These are phyloP conservation scores for Leptoteleia sp. DNA, from an alignment of 1,140 invertebrate genomes.

Conservation along the genomic window DNA sequence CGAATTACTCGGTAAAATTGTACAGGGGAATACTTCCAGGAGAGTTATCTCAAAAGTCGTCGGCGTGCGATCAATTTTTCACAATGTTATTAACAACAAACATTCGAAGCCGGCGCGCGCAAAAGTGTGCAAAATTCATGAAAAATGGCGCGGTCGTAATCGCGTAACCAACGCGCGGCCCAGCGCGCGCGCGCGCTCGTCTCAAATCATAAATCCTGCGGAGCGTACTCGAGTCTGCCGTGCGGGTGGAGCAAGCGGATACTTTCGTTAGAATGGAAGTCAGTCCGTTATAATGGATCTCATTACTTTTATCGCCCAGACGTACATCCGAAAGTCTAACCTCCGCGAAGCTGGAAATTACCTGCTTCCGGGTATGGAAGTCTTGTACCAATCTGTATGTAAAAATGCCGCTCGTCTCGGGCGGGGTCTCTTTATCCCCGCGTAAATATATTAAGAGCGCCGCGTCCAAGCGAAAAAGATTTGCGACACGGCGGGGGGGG, in stretches of 20 bases:
- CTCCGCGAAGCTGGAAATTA: conserved; percentile 74
- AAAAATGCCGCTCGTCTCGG: conserved; percentile 69
- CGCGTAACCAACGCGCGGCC: conserved; percentile 6
- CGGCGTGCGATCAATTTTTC: too few species aligned
- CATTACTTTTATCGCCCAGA: conserved; percentile 80
- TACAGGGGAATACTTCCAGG: too few species aligned
- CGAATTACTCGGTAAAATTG: too few species aligned
- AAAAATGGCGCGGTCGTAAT: conserved; percentile 28
- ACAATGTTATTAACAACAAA: too few species aligned
- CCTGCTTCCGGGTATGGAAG: conserved; percentile 67
- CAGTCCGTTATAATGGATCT: conserved; percentile 80
- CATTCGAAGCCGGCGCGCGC: too few species aligned
- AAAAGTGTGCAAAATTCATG: conserved; percentile 1
- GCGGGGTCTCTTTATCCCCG: conserved; percentile 20
- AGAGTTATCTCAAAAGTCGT: too few species aligned
- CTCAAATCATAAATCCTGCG: conserved; percentile 54
- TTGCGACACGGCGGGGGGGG: conserved; percentile 26
- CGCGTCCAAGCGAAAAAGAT: conserved; percentile 27
- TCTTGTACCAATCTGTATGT: conserved; percentile 76
- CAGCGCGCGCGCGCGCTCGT: too few species aligned
- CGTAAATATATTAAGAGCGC: conserved; percentile 57
- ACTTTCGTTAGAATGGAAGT: conserved; percentile 70
- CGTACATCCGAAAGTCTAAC: conserved; percentile 77
- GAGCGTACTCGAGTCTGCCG: conserved; percentile 43
- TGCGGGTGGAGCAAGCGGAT: conserved; percentile 38